Evolutionary conservation across 2,888 invertebrate genomes (phyloP).

Genomic region (Pollenia angustigena): DNA sequence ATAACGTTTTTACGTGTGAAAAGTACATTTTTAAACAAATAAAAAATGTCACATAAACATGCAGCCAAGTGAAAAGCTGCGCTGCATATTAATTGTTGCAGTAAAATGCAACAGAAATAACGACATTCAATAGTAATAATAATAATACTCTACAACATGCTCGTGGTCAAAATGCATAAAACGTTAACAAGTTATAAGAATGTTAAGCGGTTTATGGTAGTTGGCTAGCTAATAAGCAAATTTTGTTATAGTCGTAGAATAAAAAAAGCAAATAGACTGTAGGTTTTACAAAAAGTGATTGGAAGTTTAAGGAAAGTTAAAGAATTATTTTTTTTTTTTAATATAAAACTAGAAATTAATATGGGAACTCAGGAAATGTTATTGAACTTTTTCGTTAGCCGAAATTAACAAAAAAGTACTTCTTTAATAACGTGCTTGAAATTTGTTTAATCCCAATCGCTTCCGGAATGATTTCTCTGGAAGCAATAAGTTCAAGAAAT

Average conservation of each 20-base stretch:
- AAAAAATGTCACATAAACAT: slow-evolving; percentile 74
- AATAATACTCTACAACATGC: neutral
- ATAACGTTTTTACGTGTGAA: slow-evolving; percentile 76
- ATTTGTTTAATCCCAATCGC: no score
- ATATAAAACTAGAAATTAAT: no score
- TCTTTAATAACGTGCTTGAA: no score
- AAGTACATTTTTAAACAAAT: slow-evolving; percentile 75
- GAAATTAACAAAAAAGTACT: no score
- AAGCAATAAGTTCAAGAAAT: no score
- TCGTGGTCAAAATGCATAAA: slow-evolving; percentile 48
- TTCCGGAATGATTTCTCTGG: no score
- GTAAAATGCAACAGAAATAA: neutral
- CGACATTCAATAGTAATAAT: neutral
- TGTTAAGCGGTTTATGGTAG: slow-evolving; percentile 51
- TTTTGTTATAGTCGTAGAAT: slow-evolving; percentile 3
- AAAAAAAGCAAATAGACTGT: slow-evolving; percentile 10
- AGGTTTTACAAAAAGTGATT: slow-evolving; percentile 3
- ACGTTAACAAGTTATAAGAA: slow-evolving; percentile 28
- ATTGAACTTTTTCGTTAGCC: no score
- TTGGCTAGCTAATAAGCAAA: slow-evolving; percentile 31
- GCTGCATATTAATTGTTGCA: slow-evolving; percentile 53
- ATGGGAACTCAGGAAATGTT: no score
- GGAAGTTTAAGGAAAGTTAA: neutral
- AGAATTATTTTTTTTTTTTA: neutral
- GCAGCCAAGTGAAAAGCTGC: slow-evolving; percentile 60